Conservation (phyloP, 2,113 vertebrate genomes). For the Hippolais icterina region DNA sequence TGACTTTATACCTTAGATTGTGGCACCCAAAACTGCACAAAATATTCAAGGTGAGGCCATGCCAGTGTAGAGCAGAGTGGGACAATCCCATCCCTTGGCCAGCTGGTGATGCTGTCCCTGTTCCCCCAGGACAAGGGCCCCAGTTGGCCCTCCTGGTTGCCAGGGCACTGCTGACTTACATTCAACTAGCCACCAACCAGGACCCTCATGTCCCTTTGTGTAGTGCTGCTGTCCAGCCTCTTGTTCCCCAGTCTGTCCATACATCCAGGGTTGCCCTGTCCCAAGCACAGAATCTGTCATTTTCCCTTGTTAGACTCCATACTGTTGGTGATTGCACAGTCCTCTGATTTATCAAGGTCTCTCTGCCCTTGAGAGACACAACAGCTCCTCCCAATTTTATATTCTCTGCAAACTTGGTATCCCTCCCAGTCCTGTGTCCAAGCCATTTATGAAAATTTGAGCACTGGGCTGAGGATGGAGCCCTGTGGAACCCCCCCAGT, state of each 20-base stretch:
- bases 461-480: not conserved
- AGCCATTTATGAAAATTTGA: not conserved
- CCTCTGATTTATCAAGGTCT: not conserved
- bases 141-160: not conserved
- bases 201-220: not conserved
- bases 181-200: accelerated
- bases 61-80: not conserved
- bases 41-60: accelerated
- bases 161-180: not conserved
- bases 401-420: not conserved
- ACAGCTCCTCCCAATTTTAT: not conserved
- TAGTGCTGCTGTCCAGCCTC: accelerated
- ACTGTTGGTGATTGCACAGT: not conserved
- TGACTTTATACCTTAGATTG: not conserved
- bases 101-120: accelerated
- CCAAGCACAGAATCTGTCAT: not conserved
- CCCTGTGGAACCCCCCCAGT: not conserved
- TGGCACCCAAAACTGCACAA: not conserved
- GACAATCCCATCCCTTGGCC: not conserved
- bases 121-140: accelerated
- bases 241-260: accelerated
- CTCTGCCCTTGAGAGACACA: not conserved
- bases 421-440: not conserved
- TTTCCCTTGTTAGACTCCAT: not conserved
- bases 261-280: not conserved